Percentiles rank a stretch among this genome's conserved stretches.
These are phyloP conservation scores for Lontra canadensis DNA, from an alignment of 2,113 vertebrate genomes.

Conservation along the genomic window DNA sequence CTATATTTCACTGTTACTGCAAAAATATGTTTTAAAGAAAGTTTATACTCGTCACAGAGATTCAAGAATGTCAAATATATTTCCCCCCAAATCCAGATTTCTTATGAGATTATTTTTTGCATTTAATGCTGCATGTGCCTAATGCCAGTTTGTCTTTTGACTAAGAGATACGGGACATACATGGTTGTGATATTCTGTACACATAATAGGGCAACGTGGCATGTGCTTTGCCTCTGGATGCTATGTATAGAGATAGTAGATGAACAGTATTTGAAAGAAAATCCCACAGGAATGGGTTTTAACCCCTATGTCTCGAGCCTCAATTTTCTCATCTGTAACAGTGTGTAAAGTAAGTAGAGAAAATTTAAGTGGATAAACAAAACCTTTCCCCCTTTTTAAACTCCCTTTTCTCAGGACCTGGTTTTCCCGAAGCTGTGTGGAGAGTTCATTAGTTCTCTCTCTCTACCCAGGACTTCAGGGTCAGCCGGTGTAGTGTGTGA, in stretches of 20 bases:
- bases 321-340: background rate
- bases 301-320: background rate
- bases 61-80: background rate
- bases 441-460: background rate
- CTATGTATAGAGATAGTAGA: background rate
- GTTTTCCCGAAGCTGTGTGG: background rate
- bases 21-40: background rate
- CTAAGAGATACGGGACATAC: background rate
- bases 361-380: background rate
- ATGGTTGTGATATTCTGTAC: background rate
- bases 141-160: background rate
- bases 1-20: background rate
- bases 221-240: background rate
- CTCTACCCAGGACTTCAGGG: background rate
- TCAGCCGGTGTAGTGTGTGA: background rate
- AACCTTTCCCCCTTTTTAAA: background rate
- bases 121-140: background rate
- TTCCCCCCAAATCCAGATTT: background rate
- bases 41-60: background rate
- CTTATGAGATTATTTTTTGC: background rate
- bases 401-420: background rate
- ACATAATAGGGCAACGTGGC: background rate
- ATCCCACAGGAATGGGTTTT: background rate
- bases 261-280: background rate
- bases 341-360: background rate